Evolutionary conservation across 2,113 vertebrate genomes (phyloP).

Genomic region (Castor canadensis): DNA sequence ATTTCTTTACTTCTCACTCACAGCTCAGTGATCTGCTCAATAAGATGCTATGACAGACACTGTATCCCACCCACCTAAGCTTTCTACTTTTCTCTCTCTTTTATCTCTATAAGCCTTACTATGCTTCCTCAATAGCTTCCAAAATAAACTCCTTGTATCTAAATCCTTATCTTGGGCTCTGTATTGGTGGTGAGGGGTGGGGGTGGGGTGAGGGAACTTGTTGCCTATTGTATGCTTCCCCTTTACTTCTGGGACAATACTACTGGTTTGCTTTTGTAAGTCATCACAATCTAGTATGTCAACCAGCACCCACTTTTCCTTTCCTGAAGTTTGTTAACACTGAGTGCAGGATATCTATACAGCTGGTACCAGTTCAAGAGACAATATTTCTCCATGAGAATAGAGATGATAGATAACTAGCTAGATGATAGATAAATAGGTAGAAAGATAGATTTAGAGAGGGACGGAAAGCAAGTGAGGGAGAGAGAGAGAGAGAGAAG

Average conservation of each 20-base stretch:
- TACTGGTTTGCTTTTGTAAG: background rate
- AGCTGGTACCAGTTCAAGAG: background rate
- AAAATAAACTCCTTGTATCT: background rate
- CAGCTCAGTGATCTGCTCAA: background rate
- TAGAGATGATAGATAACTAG: too few relatives aligned
- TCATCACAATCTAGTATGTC: background rate
- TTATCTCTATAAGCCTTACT: background rate
- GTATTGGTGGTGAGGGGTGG: too few relatives aligned
- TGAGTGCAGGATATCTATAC: background rate
- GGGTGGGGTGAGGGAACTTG: background rate
- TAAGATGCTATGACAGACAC: background rate
- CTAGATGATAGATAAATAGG: too few relatives aligned
- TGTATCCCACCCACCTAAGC: background rate
- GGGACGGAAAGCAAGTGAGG: too few relatives aligned
- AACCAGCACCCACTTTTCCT: background rate
- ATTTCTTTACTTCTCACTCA: background rate
- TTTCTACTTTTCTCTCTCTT: background rate
- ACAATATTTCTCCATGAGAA: background rate
- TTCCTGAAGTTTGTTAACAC: background rate
- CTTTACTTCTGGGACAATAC: background rate
- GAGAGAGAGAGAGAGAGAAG: background rate
- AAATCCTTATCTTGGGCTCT: background rate
- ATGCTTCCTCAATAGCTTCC: background rate
- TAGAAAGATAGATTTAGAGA: too few relatives aligned
- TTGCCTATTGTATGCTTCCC: background rate